Evolutionary conservation across 2,113 vertebrate species (phyloP), one percentile per base, ranked within the genome.

Genomic region (Cavia aperea): DNA sequence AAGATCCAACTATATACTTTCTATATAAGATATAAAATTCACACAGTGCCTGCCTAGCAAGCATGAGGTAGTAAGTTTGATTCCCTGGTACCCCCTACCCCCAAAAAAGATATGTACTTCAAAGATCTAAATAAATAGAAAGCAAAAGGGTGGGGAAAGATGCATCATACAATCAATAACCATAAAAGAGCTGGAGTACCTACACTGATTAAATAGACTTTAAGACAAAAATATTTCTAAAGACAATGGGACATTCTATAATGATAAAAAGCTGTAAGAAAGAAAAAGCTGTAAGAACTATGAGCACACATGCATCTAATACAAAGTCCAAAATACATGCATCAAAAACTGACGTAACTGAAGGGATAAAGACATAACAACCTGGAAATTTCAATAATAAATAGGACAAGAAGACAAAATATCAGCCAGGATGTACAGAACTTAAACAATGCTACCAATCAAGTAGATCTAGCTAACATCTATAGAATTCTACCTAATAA

Each of bases 181-280:
- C n/a, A 86, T 58, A n/a, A 79, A 81, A 94, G 31, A 93, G 23
- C 31, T 86, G 4, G 29, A 86, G 16, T 82, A 78, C 56, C 66
- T 68, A 86, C 36, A 85, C 29, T 73, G 86, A 60, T 6, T 92
- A 88, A 86, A 90, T 4, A 86, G 54, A 82, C 5, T 77, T 73
- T 63, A 84, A 75, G 43, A 85, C 33, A 93, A 88, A 93, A 95
- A 36, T 81, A 93, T 65, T 77, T 90, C 49, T 82, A 46, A 13
- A 94, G 5, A 81, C 24, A 94, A 13, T 49, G 29, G 43, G 18
- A 75, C 18, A 94, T 82, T 88, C 90, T 66, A 88, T 39, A 93
- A 82, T 3, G 5, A 60, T 26, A 87, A 91, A 78, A 24, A 51
- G 10, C 15, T 88, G 60, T 36, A 51, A 78, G 29, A 18, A n/a